Percentiles rank a stretch among this genome's conserved stretches.
Evolutionary conservation across 2,797 vertebrate genomes (phyloP).

Genomic region (Myripristis jacobus): DNA sequence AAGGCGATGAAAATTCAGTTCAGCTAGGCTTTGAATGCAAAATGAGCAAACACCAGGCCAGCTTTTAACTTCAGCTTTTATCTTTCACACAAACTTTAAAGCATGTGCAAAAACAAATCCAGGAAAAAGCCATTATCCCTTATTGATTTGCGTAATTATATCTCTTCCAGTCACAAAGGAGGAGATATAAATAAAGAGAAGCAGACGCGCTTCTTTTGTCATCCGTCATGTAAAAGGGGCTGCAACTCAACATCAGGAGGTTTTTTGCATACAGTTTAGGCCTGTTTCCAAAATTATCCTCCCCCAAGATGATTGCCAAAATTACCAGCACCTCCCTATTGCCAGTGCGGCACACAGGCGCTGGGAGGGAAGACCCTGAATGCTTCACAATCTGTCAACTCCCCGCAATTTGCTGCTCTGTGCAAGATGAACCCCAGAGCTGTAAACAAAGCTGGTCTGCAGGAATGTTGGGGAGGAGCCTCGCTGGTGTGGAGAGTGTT

Average conservation of each 20-base stretch:
- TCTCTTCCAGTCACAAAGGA: no score
- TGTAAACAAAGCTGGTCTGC: constrained; percentile 56
- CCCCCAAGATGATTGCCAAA: not conserved
- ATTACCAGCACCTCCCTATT: not conserved
- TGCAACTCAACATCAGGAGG: no score
- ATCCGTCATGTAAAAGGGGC: no score
- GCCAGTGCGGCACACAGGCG: constrained; percentile 9
- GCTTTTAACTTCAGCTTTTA: no score
- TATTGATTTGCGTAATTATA: no score
- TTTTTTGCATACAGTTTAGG: not conserved
- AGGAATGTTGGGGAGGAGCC: constrained; percentile 69
- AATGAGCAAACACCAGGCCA: no score
- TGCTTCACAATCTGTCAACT: constrained; percentile 58
- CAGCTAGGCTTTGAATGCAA: no score
- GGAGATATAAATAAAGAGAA: no score
- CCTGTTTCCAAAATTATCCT: not conserved
- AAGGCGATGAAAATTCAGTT: not conserved
- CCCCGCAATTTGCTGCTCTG: constrained; percentile 53
- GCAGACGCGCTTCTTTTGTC: no score
- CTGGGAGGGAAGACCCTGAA: not conserved
- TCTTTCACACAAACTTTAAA: no score
- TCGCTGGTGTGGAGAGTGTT: constrained; percentile 19
- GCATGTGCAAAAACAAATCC: no score
- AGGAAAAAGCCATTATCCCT: no score
- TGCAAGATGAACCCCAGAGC: constrained; percentile 34